These are phyloP conservation scores for Auanema freiburgensis DNA, from an alignment of 2,888 invertebrate genomes.

Conservation along the genomic window DNA sequence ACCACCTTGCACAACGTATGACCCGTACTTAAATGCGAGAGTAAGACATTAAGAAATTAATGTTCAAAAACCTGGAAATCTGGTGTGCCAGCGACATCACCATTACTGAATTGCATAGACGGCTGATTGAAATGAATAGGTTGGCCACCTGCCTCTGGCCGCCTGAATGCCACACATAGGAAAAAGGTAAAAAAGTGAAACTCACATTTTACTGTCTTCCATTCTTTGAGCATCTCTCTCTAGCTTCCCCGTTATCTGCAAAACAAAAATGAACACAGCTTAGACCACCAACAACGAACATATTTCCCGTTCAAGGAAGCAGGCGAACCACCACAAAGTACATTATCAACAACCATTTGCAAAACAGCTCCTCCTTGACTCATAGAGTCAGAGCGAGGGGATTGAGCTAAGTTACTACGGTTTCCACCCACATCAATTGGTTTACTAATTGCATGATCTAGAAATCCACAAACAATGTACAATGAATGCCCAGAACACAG, in stretches of 20 bases:
- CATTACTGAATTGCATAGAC: conserved; percentile 20
- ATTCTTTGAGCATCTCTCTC: too few relatives aligned
- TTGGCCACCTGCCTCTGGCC: conserved; percentile 87
- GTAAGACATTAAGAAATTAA: neutral
- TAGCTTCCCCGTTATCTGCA: too few relatives aligned
- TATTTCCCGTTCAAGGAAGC: conserved; percentile 12
- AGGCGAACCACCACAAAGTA: conserved; percentile 18
- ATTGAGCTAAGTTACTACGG: conserved; percentile 26
- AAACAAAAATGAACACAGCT: too few relatives aligned
- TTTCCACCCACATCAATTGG: conserved; percentile 74
- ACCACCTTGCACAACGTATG: conserved; percentile 40
- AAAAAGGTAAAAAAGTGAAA: neutral
- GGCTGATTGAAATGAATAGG: conserved; percentile 25
- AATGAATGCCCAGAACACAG: neutral
- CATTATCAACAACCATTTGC: conserved; percentile 18
- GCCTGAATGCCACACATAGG: neutral
- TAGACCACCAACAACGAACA: neutral
- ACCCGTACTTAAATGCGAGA: neutral
- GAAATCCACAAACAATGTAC: conserved; percentile 3
- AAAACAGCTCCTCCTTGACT: conserved; percentile 74
- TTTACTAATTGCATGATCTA: conserved; percentile 75
- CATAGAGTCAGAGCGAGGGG: conserved; percentile 73
- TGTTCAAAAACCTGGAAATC: conserved; percentile 30
- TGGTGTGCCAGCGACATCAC: conserved; percentile 29
- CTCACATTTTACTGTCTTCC: conserved; percentile 13